Evolutionary conservation across 2,888 invertebrate genomes (phyloP), one percentile per base, ranked within the genome.

Genomic region (Drosophila putrida): DNA sequence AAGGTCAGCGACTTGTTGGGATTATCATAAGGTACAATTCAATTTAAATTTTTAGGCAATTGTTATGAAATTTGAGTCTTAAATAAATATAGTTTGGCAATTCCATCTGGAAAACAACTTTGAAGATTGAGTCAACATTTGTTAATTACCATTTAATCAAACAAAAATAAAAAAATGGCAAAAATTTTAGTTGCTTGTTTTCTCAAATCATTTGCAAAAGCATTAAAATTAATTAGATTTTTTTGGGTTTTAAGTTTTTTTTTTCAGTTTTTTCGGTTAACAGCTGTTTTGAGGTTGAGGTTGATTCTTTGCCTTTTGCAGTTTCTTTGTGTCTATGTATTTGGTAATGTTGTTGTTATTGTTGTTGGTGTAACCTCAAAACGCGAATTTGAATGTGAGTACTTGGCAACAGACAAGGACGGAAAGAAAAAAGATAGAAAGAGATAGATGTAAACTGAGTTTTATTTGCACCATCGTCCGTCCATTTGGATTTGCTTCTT

Each of bases 281-380:
- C 82, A 78, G 82, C 87, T 83, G 86, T 88, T 88, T 84, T 89
- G 76, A 85, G 84, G 84, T 89, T 84, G 85, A 84, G 84, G 84
- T 69, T 84, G 85, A 79, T 84, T 89, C 88, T 79, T 70, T 79
- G 69, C 58, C 46, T 59, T 61, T 81, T 71, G n/a, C 50, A 71
- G 65, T 73, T 73, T 71, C 51, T 61, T 67, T 53, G 39, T 65
- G 38, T 44, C 38, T 55, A 57, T 47, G 44, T 62, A 38, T 57
- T 57, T 55, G 62, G 38, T 39, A 27, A 38, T 31, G 36, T n/a
- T 61, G 27, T 33, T 46, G 60, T 51, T 61, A 58, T 31, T 77
- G 72, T 58, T 74, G 65, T 51, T 53, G 53, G 31, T 20, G 64
- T 76, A 82, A 82, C 86, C 83, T 80, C 74, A 86, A 88, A 82